Base-by-base conservation (phyloP, 2,888 invertebrate species). In the Tipula vernalis region DNA sequence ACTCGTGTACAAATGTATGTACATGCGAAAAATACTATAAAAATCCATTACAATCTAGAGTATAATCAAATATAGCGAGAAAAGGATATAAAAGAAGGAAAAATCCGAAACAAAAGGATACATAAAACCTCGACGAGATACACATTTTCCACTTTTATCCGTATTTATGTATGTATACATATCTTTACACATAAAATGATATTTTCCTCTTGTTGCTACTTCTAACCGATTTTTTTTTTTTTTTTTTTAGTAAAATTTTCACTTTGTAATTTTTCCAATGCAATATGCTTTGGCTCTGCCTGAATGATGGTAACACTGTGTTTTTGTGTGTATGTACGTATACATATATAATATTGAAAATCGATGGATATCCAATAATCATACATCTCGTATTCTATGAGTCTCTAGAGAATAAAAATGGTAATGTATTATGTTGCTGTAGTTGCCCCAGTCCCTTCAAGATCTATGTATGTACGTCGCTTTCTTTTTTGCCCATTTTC, bases 371-470 rank as follows among this genome's bases (percentile, higher is more conserved):
- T 39, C 84, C 84, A 84, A 84, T 84, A 84, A 84, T 41, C 84
- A 41, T 84, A 39, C 84, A 84, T 84, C 84, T 84, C 84, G 84
- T 39, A 84, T 39, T 84, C 84, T 84, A 84, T 41, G 84, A 84
- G 84, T 84, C 84, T 84, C 84, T 84, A 39, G 84, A 84, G 84
- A 84, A 84, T 84, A 84, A 71, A 71, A 71, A 71, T 71, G 71
- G 71, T 71, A 71, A 71, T 71, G 71, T 71, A 71, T 84, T 39
- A 84, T 84, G 84, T 84, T 84, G 71, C 71, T 39, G 84, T 84
- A 39, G 41, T 84, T 84, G 84, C 39, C 84, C 84, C 84, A 84
- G 84, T 84, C 84, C 84, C 84, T 84, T 84, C n/a, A 71, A 71
- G 28, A 28, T 71, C 28, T 28, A 28, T 71, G 28, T 28, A 28